phyloP scores from a whole-genome alignment of 2,888 invertebrate species.

The Melinaea marsaeus region DNA sequence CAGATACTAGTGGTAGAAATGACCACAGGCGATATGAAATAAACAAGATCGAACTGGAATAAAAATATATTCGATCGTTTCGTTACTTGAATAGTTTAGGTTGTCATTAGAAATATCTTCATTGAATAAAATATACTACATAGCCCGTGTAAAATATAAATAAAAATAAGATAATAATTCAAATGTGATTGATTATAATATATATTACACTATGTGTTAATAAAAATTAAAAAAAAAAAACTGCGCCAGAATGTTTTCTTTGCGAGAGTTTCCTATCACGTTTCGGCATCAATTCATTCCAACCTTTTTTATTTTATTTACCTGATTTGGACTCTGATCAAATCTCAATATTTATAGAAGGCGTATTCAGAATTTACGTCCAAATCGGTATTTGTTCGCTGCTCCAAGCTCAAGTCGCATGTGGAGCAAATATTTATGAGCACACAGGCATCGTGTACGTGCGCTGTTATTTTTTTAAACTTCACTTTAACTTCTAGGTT shows the following conservation, averaged over 20 bases:
- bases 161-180: too few relatives aligned
- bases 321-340: constrained; percentile 32
- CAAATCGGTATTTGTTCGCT: constrained; percentile 27
- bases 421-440: constrained; percentile 32
- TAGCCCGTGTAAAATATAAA: too few relatives aligned
- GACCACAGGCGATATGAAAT: background rate
- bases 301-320: constrained; percentile 32
- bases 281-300: constrained; percentile 29
- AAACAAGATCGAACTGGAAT: background rate
- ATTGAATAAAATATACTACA: too few relatives aligned
- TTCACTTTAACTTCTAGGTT: constrained; percentile 28
- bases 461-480: constrained; percentile 31
- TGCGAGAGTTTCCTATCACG: constrained; percentile 25
- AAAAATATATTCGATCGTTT: background rate
- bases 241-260: constrained; percentile 16
- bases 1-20: constrained; percentile 2
- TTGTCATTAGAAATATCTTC: too few relatives aligned
- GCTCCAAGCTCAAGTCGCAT: constrained; percentile 28
- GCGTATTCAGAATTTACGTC: constrained; percentile 28
- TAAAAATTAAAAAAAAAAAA: constrained; percentile 16
- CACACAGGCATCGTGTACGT: constrained; percentile 26
- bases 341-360: constrained; percentile 31
- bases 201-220: background rate
- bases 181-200: too few relatives aligned
- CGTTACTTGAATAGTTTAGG: too few relatives aligned